A percentile compares a stretch with the other conserved stretches of the same genome.
Evolutionary conservation across 2,888 invertebrate species (phyloP).

Genomic region (Caradrina kadenii): DNA sequence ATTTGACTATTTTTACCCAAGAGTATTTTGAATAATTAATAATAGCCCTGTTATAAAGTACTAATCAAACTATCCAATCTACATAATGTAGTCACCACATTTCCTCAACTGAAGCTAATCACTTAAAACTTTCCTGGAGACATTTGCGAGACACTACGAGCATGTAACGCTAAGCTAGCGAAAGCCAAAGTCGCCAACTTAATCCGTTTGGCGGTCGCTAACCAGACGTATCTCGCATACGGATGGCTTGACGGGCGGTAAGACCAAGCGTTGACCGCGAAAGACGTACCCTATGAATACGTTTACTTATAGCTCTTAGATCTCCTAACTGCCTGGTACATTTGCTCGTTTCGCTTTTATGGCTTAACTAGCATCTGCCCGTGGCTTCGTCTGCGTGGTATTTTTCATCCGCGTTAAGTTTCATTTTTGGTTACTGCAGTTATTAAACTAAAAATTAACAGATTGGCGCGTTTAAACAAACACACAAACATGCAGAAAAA

Average conservation of each 20-base stretch:
- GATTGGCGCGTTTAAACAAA: too few species aligned
- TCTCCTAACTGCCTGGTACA: slow-evolving; percentile 40
- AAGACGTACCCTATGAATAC: slow-evolving; percentile 30
- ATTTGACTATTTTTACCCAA: neutral
- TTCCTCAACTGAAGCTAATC: slow-evolving; percentile 29
- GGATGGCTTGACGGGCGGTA: slow-evolving; percentile 36
- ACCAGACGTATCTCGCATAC: slow-evolving; percentile 50
- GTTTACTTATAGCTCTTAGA: slow-evolving; percentile 41
- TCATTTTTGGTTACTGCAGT: too few species aligned
- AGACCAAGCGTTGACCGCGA: slow-evolving; percentile 40
- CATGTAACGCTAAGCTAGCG: slow-evolving; percentile 51
- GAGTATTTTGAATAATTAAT: neutral
- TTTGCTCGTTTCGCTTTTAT: slow-evolving; percentile 33
- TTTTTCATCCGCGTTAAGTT: too few species aligned
- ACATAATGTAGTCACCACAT: slow-evolving; percentile 9
- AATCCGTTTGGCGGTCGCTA: slow-evolving; percentile 61
- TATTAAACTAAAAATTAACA: too few species aligned
- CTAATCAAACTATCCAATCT: neutral
- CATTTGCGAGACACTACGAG: slow-evolving; percentile 26
- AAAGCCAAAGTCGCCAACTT: slow-evolving; percentile 56
- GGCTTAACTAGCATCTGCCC: slow-evolving; percentile 1
- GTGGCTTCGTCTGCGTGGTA: too few species aligned
- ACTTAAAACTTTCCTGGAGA: slow-evolving; percentile 47
- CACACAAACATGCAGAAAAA: too few species aligned
- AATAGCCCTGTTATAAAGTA: neutral